Evolutionary conservation across 2,797 vertebrate species (phyloP).

Genomic region (Brachyrhaphis roseni): DNA sequence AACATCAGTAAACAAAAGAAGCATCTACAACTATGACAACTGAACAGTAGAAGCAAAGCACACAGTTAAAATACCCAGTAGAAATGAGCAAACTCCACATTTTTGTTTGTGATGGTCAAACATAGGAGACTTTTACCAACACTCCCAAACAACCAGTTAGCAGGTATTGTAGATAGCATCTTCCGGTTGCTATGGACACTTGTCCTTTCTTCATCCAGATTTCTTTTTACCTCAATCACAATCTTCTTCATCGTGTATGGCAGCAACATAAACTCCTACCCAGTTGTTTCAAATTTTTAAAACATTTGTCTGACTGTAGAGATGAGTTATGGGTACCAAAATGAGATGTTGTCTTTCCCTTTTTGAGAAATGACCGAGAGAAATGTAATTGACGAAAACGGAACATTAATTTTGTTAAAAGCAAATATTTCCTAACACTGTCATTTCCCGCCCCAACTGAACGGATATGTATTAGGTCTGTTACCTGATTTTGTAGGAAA

Average conservation of each 20-base stretch:
- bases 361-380: not conserved
- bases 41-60: not conserved
- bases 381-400: not conserved
- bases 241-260: not conserved
- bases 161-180: not conserved
- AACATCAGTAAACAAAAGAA: not conserved
- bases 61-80: not conserved
- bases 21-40: not conserved
- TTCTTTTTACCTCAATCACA: not conserved
- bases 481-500: not conserved
- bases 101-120: not conserved
- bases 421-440: not conserved
- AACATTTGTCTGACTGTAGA: not conserved
- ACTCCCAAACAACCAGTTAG: not conserved
- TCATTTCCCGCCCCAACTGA: not conserved
- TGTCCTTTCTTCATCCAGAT: not conserved
- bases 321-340: not conserved
- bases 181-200: not conserved
- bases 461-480: not conserved
- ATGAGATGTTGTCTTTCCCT: not conserved
- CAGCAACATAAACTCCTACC: not conserved
- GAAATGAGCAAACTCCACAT: not conserved
- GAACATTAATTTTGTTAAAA: not conserved
- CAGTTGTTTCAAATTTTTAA: not conserved
- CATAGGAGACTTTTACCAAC: not conserved